phyloP scores from a whole-genome alignment of 1,140 invertebrate genomes.

The Scaptomyza pallida region DNA sequence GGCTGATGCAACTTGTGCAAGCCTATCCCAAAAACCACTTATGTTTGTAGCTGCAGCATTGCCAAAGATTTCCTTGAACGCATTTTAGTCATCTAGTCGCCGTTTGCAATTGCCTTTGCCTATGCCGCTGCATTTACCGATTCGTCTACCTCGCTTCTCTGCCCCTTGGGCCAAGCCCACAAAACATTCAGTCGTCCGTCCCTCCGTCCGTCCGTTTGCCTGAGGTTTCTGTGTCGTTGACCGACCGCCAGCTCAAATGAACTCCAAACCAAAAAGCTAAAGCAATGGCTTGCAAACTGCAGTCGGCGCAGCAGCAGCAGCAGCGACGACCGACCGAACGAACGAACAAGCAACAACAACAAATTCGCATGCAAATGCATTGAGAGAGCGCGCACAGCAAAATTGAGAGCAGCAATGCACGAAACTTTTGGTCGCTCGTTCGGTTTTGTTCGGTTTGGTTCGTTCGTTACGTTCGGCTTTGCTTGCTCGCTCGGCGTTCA shows the following conservation, averaged over 20 bases:
- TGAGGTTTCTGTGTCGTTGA: slow-evolving; percentile 83
- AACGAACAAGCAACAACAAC: slow-evolving; percentile 44
- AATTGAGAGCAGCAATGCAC: slow-evolving; percentile 48
- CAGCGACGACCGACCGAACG: not conserved
- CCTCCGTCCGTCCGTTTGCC: slow-evolving; percentile 36
- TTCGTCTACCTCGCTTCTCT: not conserved
- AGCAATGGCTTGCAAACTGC: slow-evolving; percentile 55
- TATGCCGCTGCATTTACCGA: slow-evolving; percentile 1
- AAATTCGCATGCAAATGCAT: slow-evolving; percentile 78
- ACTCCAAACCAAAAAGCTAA: slow-evolving; percentile 66
- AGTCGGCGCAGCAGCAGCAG: slow-evolving; percentile 11
- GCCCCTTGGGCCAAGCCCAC: slow-evolving; percentile 83
- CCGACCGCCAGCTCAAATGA: slow-evolving; percentile 76
- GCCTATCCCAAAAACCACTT: slow-evolving; percentile 22
- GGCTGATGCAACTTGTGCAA: slow-evolving; percentile 27
- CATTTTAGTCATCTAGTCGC: slow-evolving; percentile 51
- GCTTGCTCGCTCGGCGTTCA: slow-evolving; percentile 20
- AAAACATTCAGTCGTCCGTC: slow-evolving; percentile 73
- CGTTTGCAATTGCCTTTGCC: slow-evolving; percentile 24
- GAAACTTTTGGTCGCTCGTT: slow-evolving; percentile 17
- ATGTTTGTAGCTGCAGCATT: slow-evolving; percentile 38
- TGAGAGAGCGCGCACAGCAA: slow-evolving; percentile 49
- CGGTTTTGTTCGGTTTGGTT: slow-evolving; percentile 4
- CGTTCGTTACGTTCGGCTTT: not conserved
- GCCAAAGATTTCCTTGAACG: slow-evolving; percentile 78